A percentile compares a stretch with the other conserved stretches of the same genome.
phyloP scores from a whole-genome alignment of 2,113 vertebrate genomes.

The Orcinus orca region DNA sequence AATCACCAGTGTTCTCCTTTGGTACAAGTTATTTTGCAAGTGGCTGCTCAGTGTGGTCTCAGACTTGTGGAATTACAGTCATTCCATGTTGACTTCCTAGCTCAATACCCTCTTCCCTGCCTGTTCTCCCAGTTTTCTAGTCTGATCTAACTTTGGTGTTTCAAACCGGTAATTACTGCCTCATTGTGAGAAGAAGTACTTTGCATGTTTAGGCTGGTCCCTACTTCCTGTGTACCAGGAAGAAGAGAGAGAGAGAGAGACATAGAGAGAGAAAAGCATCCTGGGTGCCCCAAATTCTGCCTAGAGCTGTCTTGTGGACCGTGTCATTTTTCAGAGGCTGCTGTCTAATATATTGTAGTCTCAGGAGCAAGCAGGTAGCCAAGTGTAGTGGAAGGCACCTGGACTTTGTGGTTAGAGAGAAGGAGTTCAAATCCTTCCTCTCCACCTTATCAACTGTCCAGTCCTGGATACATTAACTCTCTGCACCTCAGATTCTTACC shows the following conservation, averaged over 20 bases:
- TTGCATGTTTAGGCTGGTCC: background rate
- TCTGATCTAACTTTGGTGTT: background rate
- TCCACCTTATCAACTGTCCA: background rate
- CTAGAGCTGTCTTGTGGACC: background rate
- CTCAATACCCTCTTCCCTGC: background rate
- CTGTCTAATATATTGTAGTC: background rate
- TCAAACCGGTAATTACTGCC: background rate
- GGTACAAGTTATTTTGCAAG: background rate
- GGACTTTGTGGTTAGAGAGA: background rate
- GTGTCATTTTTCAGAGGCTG: background rate
- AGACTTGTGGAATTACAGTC: background rate
- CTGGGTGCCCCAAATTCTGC: background rate
- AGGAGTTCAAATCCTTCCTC: background rate
- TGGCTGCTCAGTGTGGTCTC: background rate
- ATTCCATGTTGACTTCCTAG: background rate
- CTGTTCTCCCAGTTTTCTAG: background rate
- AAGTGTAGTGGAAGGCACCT: background rate
- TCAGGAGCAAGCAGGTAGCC: background rate
- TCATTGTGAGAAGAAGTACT: background rate
- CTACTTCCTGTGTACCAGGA: background rate
- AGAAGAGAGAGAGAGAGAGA: fast-evolving
- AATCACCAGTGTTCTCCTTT: background rate
- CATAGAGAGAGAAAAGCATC: too few species aligned
- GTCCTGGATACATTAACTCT: background rate
- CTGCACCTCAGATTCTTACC: background rate